Base-by-base conservation (phyloP, 2,113 vertebrate genomes). In the Rhinolophus ferrumequinum region DNA sequence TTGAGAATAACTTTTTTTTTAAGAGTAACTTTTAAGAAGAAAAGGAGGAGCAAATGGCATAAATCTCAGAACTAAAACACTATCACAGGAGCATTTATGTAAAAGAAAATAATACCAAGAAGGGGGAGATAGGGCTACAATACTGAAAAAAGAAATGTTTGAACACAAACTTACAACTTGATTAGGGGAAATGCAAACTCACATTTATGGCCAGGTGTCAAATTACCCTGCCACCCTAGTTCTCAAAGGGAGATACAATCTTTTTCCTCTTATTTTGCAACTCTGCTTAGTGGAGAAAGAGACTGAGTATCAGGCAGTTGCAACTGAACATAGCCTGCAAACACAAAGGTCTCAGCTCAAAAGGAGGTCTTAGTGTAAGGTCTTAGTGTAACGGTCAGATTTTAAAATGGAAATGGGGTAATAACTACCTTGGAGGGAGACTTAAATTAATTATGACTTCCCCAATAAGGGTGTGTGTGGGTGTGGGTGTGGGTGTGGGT, bases 51-150 rank as follows among this genome's bases (percentile, higher is more conserved):
- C 14, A 82, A 85, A 60, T 47, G 52, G 35, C 30, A 13, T 90
- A 52, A 62, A 72, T 84, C n/a, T 67, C 81, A 81, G 44, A 96
- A 90, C 22, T 47, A 75, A 95, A 83, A 91, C 72, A 75, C 28
- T 60, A 96, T 54, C 47, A 56, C 4, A 44, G 70, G 75, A 82
- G 10, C 41, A 94, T 62, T 88, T 91, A 88, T 2, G 8, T 90
- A 80, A 76, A 90, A 94, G 33, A 69, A 93, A 90, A n/a, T 33
- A 76, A 19, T 26, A 52, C 81, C 38, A 89, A 69, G 21, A 77
- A 94, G 30, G 15, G 8, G 24, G 8, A 21, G 3, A 87, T 7
- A 67, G 2, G 14, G 9, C 22, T 81, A 84, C 38, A 91, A 67
- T 18, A 54, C 4, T 67, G 30, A 58, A 33, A 52, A 15, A 18